A percentile compares a stretch with the other conserved stretches of the same genome.
Conservation (phyloP, 2,113 vertebrate species). For the Zeus faber region DNA sequence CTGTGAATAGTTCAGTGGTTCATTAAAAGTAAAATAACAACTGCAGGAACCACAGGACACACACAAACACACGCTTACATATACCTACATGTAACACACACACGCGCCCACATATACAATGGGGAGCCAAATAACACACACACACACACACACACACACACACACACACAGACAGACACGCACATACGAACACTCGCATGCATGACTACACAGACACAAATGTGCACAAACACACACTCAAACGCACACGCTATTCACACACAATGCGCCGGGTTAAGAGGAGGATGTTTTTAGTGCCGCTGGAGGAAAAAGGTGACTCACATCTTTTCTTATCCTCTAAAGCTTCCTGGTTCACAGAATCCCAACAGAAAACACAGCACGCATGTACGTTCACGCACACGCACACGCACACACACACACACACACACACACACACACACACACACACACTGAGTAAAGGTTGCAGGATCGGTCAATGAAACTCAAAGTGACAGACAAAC, state of each 20-base stretch:
- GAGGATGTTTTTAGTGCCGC: neutral
- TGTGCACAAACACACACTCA: neutral
- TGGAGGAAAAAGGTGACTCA: neutral
- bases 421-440: neutral
- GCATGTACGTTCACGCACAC: neutral
- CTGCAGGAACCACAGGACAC: neutral
- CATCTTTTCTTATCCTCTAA: too few species aligned
- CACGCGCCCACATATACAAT: neutral
- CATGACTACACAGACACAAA: conserved; percentile 2
- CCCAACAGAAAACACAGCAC: neutral
- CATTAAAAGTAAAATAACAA: neutral
- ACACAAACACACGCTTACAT: neutral
- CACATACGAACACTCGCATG: neutral
- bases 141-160: conserved; percentile 5
- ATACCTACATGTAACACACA: too few species aligned
- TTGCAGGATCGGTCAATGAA: neutral
- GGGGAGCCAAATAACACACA: too few species aligned
- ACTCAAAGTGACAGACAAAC: too few species aligned
- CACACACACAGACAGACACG: neutral
- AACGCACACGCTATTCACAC: neutral
- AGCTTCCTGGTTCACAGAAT: neutral
- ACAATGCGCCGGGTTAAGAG: neutral
- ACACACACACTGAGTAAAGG: neutral
- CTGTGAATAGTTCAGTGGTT: neutral
- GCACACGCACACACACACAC: neutral